Percentiles rank a stretch among this genome's conserved stretches.
These are phyloP conservation scores for Scaptomyza pallida DNA, from an alignment of 1,140 invertebrate genomes.

Conservation along the genomic window DNA sequence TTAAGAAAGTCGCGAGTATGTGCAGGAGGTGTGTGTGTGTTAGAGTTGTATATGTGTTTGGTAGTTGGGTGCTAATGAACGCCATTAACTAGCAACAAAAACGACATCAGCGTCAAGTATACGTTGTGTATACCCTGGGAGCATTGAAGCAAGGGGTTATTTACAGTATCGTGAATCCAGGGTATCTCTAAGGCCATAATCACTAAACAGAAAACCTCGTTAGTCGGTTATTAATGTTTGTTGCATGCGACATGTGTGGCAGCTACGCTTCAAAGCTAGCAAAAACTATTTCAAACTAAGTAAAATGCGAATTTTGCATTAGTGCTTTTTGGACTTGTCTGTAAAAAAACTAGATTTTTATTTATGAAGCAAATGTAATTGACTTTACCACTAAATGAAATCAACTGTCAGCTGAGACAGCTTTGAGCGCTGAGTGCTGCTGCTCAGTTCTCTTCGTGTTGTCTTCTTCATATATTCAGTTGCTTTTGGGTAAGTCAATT, in stretches of 20 bases:
- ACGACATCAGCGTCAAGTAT: constrained; percentile 59
- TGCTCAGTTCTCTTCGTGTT: not conserved
- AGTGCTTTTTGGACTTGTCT: constrained; percentile 17
- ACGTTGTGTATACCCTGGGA: constrained; percentile 39
- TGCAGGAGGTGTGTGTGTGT: not conserved
- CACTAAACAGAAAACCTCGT: not conserved
- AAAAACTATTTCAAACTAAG: constrained; percentile 39
- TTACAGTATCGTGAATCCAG: not conserved
- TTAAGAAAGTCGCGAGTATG: constrained; percentile 26
- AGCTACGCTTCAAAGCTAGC: constrained; percentile 7
- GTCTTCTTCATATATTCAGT: constrained; percentile 6
- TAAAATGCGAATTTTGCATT: constrained; percentile 56
- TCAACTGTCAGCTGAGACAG: constrained; percentile 31
- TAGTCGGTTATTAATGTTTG: constrained; percentile 69
- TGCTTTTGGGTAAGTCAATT: constrained; percentile 9
- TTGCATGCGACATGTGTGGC: constrained; percentile 69
- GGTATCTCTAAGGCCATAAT: not conserved
- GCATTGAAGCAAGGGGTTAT: not conserved
- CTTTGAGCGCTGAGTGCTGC: constrained; percentile 1
- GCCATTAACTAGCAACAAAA: constrained; percentile 45
- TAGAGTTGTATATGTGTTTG: too few species aligned
- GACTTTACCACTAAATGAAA: constrained; percentile 52
- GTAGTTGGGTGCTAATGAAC: constrained; percentile 50
- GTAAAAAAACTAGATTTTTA: not conserved
- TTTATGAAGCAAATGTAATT: constrained; percentile 48